phyloP scores from a whole-genome alignment of 2,888 invertebrate genomes.

The Andrena camellia region DNA sequence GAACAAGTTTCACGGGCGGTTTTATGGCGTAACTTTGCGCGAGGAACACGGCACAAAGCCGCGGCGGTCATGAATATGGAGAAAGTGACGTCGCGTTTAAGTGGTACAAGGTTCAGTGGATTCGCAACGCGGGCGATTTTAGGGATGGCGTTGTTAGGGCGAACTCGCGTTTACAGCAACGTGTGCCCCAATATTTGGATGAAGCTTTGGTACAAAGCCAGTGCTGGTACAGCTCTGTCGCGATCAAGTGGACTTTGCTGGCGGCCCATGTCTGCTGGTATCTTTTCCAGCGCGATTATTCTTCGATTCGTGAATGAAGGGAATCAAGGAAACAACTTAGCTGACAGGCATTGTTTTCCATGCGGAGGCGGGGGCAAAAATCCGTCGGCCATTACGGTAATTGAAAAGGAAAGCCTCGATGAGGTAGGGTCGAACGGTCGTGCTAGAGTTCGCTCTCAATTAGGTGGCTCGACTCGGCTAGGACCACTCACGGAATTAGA shows the following conservation, averaged over 20 bases:
- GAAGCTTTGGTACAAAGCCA: too few species aligned
- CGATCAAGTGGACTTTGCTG: too few species aligned
- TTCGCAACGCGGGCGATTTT: slow-evolving; percentile 23
- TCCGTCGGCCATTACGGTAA: slow-evolving; percentile 49
- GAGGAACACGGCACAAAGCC: slow-evolving; percentile 9
- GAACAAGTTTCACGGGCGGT: slow-evolving; percentile 12
- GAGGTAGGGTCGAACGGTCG: slow-evolving; percentile 46
- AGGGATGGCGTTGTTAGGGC: slow-evolving; percentile 7
- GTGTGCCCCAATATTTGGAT: neutral
- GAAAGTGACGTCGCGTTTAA: slow-evolving; percentile 43
- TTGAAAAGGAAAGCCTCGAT: slow-evolving; percentile 48
- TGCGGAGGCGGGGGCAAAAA: slow-evolving; percentile 22
- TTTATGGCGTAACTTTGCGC: slow-evolving; percentile 25
- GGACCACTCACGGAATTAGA: slow-evolving; percentile 47
- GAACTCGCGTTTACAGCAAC: neutral
- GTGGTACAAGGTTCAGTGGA: slow-evolving; percentile 33
- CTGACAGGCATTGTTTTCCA: slow-evolving; percentile 4
- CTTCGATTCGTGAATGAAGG: neutral
- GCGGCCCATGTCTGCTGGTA: too few species aligned
- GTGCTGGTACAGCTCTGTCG: too few species aligned
- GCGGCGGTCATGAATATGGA: slow-evolving; percentile 52
- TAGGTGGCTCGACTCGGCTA: slow-evolving; percentile 9
- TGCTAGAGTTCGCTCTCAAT: slow-evolving; percentile 45
- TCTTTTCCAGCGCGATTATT: neutral
- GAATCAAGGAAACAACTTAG: too few species aligned